Percentiles rank a stretch among this genome's conserved stretches.
These are phyloP conservation scores for Phylloscopus collybita DNA, from an alignment of 2,797 vertebrate genomes.

Conservation along the genomic window DNA sequence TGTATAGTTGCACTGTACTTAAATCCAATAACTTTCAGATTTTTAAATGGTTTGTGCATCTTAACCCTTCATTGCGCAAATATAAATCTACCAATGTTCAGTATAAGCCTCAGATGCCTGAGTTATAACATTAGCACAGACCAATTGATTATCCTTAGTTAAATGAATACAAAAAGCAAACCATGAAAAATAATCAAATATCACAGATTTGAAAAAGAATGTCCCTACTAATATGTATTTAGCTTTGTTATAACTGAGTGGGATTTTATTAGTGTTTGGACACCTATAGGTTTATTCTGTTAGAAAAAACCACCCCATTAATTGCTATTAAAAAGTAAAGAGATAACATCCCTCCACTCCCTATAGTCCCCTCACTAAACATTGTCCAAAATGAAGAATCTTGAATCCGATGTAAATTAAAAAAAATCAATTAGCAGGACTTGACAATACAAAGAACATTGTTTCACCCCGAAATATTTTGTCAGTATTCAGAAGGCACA, in stretches of 20 bases:
- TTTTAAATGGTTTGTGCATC: neutral
- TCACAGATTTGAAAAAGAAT: neutral
- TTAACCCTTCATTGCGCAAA: neutral
- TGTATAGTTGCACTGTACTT: neutral
- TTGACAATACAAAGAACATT: neutral
- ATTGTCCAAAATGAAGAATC: neutral
- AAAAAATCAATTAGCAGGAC: neutral
- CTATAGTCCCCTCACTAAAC: no score
- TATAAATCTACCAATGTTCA: neutral
- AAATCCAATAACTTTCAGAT: neutral
- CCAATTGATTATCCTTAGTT: neutral
- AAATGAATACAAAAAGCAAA: neutral
- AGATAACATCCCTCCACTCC: fast-evolving
- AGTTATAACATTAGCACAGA: neutral
- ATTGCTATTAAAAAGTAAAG: neutral
- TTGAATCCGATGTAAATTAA: neutral
- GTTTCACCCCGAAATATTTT: neutral
- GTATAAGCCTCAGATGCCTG: neutral
- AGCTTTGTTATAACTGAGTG: neutral
- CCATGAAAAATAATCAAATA: neutral
- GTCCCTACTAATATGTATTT: neutral
- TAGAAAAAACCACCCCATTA: fast-evolving
- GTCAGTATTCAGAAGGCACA: neutral
- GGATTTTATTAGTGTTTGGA: neutral
- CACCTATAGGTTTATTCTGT: neutral